Base-by-base conservation (phyloP, 37 sponge, comb jelly and placozoan genomes). In the Tethya wilhelma region DNA sequence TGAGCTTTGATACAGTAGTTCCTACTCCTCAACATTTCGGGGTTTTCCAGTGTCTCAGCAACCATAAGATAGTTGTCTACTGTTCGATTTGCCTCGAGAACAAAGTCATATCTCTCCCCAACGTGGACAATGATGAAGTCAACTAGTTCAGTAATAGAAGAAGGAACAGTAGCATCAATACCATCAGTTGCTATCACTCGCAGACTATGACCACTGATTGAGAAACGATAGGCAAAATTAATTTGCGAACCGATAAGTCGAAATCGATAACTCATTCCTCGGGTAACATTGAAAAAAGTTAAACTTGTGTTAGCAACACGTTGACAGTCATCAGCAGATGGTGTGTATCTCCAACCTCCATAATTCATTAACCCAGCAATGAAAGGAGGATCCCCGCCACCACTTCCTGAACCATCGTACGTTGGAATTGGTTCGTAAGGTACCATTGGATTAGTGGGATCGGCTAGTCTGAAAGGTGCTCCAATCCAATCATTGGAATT, bases 41-140 rank as follows among this genome's bases (percentile, higher is more conserved):
- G n/a, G n/a, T n/a, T n/a, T n/a, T n/a, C n/a, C 53, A 49, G 53
- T 19, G 53, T 49, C 14, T 49, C 53, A 19, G 14, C 53, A 19
- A 49, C 14, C 53, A 49, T 49, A 14, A 49, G 53, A 14, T 4
- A 19, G 25, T 55, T 67, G 25, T 9, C 19, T 31, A 36, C 31
- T 58, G 32, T 22, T 73, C 44, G 45, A 19, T 40, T 19, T 55
- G 93, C 69, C 0, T 65, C 53, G 7, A 93, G 64, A 17, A 89
- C 38, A 38, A 93, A 82, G 43, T 93, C 93, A 56, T 89, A 93
- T 8, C 93, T 42, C 44, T 93, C 93, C 20, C 93, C 93, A 42
- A 76, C 72, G 67, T 93, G 89, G 19, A 93, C 43, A 0, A 93
- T 72, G 63, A 93, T 82, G 70, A 74, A 93, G 58, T 89, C 90